These are phyloP conservation scores for Merops nubicus DNA, from an alignment of 2,113 vertebrate genomes.

Conservation along the genomic window DNA sequence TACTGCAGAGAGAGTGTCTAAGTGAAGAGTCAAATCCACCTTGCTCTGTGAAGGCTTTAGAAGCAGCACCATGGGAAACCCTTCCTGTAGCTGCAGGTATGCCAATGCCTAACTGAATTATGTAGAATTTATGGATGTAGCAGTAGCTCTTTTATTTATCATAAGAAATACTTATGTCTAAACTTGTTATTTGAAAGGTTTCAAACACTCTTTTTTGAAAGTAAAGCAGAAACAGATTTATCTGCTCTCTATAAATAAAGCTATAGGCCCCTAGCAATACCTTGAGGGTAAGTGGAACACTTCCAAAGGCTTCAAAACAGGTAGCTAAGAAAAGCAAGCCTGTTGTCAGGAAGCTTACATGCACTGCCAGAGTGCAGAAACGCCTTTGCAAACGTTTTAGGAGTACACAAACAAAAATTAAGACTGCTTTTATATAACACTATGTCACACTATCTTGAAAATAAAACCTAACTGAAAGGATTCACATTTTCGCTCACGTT, in stretches of 20 bases:
- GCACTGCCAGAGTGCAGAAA: background rate
- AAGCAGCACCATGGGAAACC: background rate
- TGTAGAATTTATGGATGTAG: background rate
- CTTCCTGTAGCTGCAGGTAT: background rate
- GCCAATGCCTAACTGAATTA: background rate
- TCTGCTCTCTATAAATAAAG: background rate
- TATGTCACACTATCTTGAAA: background rate
- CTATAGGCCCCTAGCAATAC: background rate
- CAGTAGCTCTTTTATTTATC: background rate
- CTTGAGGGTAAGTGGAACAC: background rate
- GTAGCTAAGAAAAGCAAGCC: background rate
- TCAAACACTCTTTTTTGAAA: background rate
- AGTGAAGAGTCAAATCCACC: background rate
- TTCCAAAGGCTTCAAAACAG: background rate
- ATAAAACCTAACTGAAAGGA: background rate
- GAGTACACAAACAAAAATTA: background rate
- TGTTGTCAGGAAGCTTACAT: background rate
- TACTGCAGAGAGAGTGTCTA: background rate
- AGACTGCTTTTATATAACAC: background rate
- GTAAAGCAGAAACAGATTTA: background rate
- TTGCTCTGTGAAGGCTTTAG: background rate
- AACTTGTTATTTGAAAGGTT: background rate
- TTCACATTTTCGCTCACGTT: accelerated
- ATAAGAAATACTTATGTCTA: background rate
- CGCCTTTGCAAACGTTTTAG: background rate